A percentile compares a stretch with the other conserved stretches of the same genome.
Conservation (phyloP, 2,888 invertebrate species). For the Nudaria mundana region DNA sequence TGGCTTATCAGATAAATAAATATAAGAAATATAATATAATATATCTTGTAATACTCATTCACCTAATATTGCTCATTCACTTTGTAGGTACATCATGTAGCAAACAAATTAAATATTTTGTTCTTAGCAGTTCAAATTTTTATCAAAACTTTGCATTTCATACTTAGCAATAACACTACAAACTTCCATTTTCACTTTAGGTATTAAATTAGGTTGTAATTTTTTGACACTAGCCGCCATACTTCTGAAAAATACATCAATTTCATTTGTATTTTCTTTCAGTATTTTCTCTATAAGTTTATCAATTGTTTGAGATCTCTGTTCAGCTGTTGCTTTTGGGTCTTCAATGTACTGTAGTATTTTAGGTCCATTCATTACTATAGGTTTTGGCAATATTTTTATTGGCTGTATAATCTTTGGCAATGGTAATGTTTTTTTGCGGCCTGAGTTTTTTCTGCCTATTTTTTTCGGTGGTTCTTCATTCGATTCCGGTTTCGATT, state of each 20-base stretch:
- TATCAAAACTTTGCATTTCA: slow-evolving; percentile 76
- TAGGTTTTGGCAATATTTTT: slow-evolving; percentile 72
- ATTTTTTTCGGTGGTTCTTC: slow-evolving; percentile 57
- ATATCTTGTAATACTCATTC: too few relatives aligned
- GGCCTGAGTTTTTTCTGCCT: slow-evolving; percentile 51
- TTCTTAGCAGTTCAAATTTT: slow-evolving; percentile 36
- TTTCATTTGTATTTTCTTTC: slow-evolving; percentile 73
- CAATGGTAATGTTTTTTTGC: slow-evolving; percentile 57
- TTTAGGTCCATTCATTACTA: slow-evolving; percentile 60
- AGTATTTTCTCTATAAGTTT: slow-evolving; percentile 70
- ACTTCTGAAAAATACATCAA: slow-evolving; percentile 73
- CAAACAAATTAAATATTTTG: not conserved
- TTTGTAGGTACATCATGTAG: too few relatives aligned
- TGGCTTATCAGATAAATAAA: too few relatives aligned
- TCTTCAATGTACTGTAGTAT: slow-evolving; percentile 64
- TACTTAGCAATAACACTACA: slow-evolving; percentile 77
- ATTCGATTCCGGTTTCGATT: slow-evolving; percentile 38
- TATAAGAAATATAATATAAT: too few relatives aligned
- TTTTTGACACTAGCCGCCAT: slow-evolving; percentile 77
- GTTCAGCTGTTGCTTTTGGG: slow-evolving; percentile 51
- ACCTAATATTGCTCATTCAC: slow-evolving; percentile 1
- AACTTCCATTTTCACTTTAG: slow-evolving; percentile 77
- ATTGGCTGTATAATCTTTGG: slow-evolving; percentile 60
- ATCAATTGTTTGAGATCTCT: slow-evolving; percentile 62
- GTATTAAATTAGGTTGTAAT: slow-evolving; percentile 71